These are phyloP conservation scores for Hypolimnas misippus DNA, from an alignment of 2,888 invertebrate genomes.

Conservation along the genomic window DNA sequence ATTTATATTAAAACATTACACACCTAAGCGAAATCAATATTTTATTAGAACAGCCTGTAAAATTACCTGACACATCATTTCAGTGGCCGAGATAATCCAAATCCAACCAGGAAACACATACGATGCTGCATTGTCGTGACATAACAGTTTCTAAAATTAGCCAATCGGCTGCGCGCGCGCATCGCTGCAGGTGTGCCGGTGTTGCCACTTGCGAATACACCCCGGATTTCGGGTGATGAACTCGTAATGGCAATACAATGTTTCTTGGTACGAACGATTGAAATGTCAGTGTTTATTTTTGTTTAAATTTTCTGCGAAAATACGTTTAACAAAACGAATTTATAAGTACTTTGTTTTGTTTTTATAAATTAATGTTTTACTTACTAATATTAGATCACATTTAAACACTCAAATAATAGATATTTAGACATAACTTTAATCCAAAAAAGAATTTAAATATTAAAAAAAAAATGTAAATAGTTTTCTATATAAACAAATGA, in stretches of 20 bases:
- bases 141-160: slow-evolving; percentile 77
- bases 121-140: slow-evolving; percentile 55
- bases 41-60: not conserved
- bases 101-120: slow-evolving; percentile 44
- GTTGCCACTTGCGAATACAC: slow-evolving; percentile 62
- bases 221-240: slow-evolving; percentile 54
- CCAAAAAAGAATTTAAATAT: no score
- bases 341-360: no score
- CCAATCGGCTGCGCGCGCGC: slow-evolving; percentile 68
- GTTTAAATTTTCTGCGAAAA: not conserved
- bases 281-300: not conserved
- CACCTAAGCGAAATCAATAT: not conserved
- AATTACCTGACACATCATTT: slow-evolving; percentile 22
- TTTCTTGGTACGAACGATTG: not conserved
- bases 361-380: no score
- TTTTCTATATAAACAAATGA: no score
- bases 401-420: no score
- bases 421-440: no score
- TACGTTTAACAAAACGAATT: no score
- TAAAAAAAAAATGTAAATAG: no score
- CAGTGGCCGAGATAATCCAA: slow-evolving; percentile 17
- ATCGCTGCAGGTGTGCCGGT: slow-evolving; percentile 72
- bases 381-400: no score
- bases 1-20: no score
- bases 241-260: slow-evolving; percentile 26